Percentiles rank a stretch among this genome's conserved stretches.
These are phyloP conservation scores for Condylura cristata DNA, from an alignment of 2,113 vertebrate genomes.

Conservation along the genomic window DNA sequence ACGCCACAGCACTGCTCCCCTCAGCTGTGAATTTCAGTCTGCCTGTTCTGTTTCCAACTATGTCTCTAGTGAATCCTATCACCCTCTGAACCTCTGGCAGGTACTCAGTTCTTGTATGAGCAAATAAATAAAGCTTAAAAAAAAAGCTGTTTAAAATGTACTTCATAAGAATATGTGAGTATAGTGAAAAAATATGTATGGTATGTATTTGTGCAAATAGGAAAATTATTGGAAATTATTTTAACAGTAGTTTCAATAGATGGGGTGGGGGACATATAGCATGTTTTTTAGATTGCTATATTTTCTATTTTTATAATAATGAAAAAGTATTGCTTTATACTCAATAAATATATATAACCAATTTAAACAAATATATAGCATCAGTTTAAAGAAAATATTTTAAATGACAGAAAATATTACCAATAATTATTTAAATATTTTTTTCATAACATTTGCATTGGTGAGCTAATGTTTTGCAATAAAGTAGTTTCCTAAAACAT, in stretches of 20 bases:
- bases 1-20: too few relatives aligned
- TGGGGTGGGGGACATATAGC: background rate
- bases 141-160: background rate
- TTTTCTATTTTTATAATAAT: conserved; percentile 13
- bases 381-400: conserved; percentile 10
- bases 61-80: too few relatives aligned
- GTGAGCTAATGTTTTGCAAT: background rate
- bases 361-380: background rate
- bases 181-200: background rate
- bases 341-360: background rate
- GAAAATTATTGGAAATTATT: background rate
- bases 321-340: background rate
- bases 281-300: background rate
- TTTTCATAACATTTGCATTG: background rate
- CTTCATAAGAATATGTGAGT: background rate
- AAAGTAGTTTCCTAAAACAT: background rate
- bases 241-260: background rate
- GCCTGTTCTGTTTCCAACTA: too few relatives aligned
- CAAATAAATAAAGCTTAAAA: too few relatives aligned
- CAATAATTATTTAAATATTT: background rate
- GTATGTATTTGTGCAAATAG: background rate
- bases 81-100: too few relatives aligned
- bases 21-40: too few relatives aligned
- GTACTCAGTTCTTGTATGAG: too few relatives aligned
- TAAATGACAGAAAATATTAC: background rate